These are phyloP conservation scores for Phocoena phocoena DNA, from an alignment of 2,113 vertebrate genomes.

Conservation along the genomic window DNA sequence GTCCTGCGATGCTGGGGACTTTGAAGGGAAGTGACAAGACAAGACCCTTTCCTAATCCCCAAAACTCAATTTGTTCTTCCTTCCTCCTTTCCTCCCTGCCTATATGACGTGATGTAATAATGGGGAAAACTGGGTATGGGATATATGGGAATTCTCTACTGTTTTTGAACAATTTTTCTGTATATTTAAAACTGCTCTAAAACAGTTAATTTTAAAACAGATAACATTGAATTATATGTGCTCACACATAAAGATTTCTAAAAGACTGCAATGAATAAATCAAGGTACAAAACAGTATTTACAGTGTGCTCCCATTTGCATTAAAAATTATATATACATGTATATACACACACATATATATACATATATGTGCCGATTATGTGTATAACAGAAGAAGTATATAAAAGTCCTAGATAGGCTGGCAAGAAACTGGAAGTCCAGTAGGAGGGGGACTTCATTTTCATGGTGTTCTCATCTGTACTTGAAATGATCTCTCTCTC, in stretches of 20 bases:
- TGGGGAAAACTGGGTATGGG: not conserved
- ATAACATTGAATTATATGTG: not conserved
- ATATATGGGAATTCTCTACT: not conserved
- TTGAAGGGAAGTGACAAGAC: conserved; percentile 35
- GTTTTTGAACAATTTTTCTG: not conserved
- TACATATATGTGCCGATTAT: not conserved
- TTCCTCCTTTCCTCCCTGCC: not conserved
- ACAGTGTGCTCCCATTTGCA: not conserved
- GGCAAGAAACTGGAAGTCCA: not conserved
- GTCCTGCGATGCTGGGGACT: not conserved
- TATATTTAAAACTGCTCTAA: not conserved
- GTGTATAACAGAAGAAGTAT: not conserved
- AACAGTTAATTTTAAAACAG: not conserved
- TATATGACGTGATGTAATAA: not conserved
- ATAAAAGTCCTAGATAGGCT: not conserved
- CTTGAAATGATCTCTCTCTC: not conserved
- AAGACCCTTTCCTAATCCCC: not conserved
- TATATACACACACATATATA: not conserved
- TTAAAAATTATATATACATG: not conserved
- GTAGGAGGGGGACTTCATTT: not conserved
- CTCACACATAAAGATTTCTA: not conserved
- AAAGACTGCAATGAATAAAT: not conserved
- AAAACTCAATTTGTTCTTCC: not conserved
- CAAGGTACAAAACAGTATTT: not conserved
- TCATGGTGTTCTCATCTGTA: not conserved